Evolutionary conservation across 2,888 invertebrate genomes (phyloP).

Genomic region (Amitus sp.): DNA sequence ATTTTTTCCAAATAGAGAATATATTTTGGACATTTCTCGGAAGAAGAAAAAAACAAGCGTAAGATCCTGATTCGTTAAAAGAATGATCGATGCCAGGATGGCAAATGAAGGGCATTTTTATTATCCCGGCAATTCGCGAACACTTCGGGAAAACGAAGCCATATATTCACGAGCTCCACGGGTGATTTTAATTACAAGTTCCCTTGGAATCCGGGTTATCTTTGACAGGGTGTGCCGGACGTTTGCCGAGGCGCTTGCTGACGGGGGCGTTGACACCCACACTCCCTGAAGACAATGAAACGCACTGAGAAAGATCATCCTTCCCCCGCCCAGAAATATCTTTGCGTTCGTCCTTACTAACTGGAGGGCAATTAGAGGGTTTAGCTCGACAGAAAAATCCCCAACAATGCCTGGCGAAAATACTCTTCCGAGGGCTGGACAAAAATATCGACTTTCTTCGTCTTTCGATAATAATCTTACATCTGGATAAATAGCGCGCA

Average conservation of each 20-base stretch:
- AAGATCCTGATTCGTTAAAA: constrained; percentile 1
- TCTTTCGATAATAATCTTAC: constrained; percentile 1
- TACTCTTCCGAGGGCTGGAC: neutral
- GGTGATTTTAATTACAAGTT: constrained; percentile 12
- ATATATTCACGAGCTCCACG: constrained; percentile 9
- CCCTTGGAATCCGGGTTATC: constrained; percentile 9
- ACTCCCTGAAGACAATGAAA: constrained; percentile 53
- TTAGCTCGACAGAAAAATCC: neutral
- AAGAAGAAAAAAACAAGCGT: neutral
- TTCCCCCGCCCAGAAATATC: constrained; percentile 27
- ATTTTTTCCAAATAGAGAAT: neutral
- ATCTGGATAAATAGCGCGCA: constrained; percentile 48
- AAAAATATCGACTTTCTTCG: constrained; percentile 10
- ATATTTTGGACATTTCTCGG: neutral
- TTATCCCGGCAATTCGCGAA: neutral
- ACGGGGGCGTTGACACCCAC: constrained; percentile 63
- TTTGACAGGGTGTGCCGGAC: constrained; percentile 39
- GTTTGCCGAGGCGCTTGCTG: constrained; percentile 38
- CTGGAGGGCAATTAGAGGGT: constrained; percentile 27
- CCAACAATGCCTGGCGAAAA: neutral
- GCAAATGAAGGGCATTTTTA: neutral
- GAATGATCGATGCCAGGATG: neutral
- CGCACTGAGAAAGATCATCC: constrained; percentile 32
- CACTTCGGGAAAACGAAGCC: constrained; percentile 4
- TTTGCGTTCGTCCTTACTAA: constrained; percentile 17